A percentile compares a stretch with the other conserved stretches of the same genome.
Evolutionary conservation across 2,888 invertebrate species (phyloP).

Genomic region (Tineola bisselliella): DNA sequence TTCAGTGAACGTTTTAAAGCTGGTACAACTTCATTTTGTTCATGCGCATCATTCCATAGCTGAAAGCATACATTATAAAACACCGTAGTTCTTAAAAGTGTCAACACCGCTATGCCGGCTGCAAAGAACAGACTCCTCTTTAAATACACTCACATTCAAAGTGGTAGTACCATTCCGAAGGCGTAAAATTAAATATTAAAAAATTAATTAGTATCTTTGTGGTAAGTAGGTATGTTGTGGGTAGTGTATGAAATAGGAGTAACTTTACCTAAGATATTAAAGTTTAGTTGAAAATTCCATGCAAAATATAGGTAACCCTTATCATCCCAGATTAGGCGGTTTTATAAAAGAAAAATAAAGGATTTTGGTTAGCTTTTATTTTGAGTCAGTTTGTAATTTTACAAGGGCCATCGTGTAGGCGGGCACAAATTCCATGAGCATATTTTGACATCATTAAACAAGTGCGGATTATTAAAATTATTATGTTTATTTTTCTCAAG

Average conservation of each 20-base stretch:
- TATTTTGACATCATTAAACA: conserved; percentile 1
- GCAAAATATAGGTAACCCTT: background rate
- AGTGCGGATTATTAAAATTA: background rate
- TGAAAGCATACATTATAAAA: conserved; percentile 23
- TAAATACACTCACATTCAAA: too few species aligned
- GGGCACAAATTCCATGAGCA: background rate
- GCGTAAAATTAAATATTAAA: background rate
- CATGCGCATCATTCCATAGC: conserved; percentile 67
- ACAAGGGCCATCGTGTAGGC: background rate
- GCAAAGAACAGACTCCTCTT: too few species aligned
- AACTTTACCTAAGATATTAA: too few species aligned
- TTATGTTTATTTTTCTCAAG: too few species aligned
- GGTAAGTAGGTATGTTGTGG: too few species aligned
- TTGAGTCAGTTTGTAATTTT: background rate
- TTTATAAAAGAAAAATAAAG: conserved; percentile 1
- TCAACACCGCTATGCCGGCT: too few species aligned
- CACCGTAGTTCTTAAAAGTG: too few species aligned
- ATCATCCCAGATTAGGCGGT: background rate
- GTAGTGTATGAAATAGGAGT: too few species aligned
- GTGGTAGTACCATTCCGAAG: background rate
- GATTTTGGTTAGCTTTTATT: background rate
- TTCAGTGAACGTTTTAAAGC: conserved; percentile 71
- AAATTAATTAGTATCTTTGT: too few species aligned
- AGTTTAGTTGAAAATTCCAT: too few species aligned
- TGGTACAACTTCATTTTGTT: conserved; percentile 71